Conservation (phyloP, 2,888 invertebrate genomes). For the Aquatica leii region DNA sequence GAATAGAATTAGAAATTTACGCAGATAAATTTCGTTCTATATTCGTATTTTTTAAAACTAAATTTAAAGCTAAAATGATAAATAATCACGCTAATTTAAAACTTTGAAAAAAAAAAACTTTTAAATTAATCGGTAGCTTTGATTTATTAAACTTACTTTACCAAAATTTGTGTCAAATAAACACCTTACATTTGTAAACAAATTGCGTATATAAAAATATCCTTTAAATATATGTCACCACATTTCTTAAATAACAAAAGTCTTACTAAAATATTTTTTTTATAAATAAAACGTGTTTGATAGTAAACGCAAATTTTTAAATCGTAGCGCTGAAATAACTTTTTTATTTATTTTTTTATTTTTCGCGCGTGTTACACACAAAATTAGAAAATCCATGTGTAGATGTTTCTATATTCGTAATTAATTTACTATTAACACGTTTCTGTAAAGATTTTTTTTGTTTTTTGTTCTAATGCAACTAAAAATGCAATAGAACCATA, state of each 20-base stretch:
- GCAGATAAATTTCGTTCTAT: constrained; percentile 19
- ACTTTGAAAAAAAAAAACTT: neutral
- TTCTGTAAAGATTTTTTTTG: too few relatives aligned
- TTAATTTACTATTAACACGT: too few relatives aligned
- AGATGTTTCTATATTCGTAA: too few relatives aligned
- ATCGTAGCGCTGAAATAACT: too few relatives aligned
- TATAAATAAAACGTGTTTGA: too few relatives aligned
- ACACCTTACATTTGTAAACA: constrained; percentile 3
- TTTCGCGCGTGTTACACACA: too few relatives aligned
- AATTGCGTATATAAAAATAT: constrained; percentile 1
- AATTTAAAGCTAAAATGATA: neutral
- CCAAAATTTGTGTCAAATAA: neutral
- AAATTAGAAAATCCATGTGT: too few relatives aligned
- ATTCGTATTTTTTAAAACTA: too few relatives aligned
- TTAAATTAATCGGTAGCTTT: neutral
- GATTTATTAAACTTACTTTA: neutral
- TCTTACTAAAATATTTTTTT: constrained; percentile 2
- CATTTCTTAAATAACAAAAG: neutral
- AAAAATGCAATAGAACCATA: too few relatives aligned
- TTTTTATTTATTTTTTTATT: too few relatives aligned
- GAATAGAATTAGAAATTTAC: constrained; percentile 14
- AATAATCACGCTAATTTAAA: neutral
- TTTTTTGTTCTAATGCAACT: too few relatives aligned
- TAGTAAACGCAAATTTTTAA: too few relatives aligned
- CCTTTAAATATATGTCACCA: constrained; percentile 8